Conservation (phyloP, 2,797 vertebrate genomes). For the Rhodeus uyekii region DNA sequence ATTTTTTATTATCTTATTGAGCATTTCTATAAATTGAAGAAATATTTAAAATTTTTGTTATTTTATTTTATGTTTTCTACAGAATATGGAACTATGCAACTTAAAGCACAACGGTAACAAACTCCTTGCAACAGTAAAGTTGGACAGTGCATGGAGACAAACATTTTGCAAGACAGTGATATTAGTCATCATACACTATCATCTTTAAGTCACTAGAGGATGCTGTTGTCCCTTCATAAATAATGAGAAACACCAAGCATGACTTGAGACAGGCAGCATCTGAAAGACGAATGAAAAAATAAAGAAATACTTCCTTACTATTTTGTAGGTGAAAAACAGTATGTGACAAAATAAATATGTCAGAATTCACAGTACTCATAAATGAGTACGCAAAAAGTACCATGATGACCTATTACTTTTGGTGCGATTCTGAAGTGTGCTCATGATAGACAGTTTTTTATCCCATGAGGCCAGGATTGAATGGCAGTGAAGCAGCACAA, state of each 20-base stretch:
- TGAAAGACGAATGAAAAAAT: too few species aligned
- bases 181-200: background rate
- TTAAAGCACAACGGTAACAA: background rate
- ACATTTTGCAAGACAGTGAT: background rate
- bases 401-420: background rate
- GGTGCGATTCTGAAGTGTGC: background rate
- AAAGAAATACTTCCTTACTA: background rate
- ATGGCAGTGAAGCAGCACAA: background rate
- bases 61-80: background rate
- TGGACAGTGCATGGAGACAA: background rate
- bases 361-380: background rate
- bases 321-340: background rate
- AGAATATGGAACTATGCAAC: background rate
- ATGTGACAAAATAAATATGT: background rate
- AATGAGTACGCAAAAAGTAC: background rate
- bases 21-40: background rate
- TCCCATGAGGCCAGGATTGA: background rate
- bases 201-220: conserved; percentile 14
- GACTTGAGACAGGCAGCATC: background rate
- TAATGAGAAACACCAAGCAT: background rate
- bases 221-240: conserved; percentile 11
- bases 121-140: background rate
- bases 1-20: background rate
- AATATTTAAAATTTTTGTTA: background rate
- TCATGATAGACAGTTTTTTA: background rate